A percentile compares a stretch with the other conserved stretches of the same genome.
Conservation (phyloP, 2,113 vertebrate species). For the western clawed frog (Xenopus tropicalis) region UCB_Xtro_10.0 CM004445.2:32828001-32828500, state of each 20-base stretch:
- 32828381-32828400: too few species aligned
- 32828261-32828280: not conserved
- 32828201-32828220: slow-evolving; percentile 7
- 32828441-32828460: too few species aligned
- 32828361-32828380: too few species aligned
- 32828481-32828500: too few species aligned
- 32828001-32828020: too few species aligned
- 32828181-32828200: slow-evolving; percentile 10
- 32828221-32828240: not conserved
- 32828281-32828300: not conserved
- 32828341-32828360: too few species aligned
- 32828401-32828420: too few species aligned
- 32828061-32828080: not conserved
- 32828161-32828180: slow-evolving; percentile 11
- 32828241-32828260: not conserved
- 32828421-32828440: too few species aligned
- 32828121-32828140: slow-evolving; percentile 15
- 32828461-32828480: too few species aligned
- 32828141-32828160: not conserved
- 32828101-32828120: slow-evolving; percentile 22
- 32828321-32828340: too few species aligned
- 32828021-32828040: too few species aligned
- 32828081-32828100: slow-evolving; percentile 13
- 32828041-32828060: not conserved
- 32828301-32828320: too few species aligned